Base-by-base conservation (phyloP, 2,888 invertebrate genomes). In the Ophion obscuratus region DNA sequence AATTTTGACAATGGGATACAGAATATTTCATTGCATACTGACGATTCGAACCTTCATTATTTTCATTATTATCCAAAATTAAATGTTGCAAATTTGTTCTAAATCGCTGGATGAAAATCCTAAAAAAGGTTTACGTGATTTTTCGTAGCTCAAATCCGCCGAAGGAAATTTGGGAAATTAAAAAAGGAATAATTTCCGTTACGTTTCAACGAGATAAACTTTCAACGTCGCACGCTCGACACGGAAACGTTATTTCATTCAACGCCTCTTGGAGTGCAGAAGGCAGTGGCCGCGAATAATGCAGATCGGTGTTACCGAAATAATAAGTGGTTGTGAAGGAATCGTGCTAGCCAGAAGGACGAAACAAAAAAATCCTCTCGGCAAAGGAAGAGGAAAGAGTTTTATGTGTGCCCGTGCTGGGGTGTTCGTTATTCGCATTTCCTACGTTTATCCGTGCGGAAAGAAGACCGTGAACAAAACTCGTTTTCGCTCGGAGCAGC, bases 401-500 rank as follows among this genome's bases (percentile, higher is more conserved):
- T 53, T 62, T 67, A 53, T 31, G 24, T 17, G n/a, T n/a, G 17
- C 31, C 66, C 17, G 53, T 27, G 44, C 44, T 77, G 24, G 57
- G 20, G 27, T 36, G 24, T 67, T 77, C 57, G 24, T 59, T 77
- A 67, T 78, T 78, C 36, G 24, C 80, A 47, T 67, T 31, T 27
- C 40, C 24, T 44, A 17, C 61, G 61, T 61, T 36, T 61, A 31
- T 53, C 44, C 31, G 61, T 71, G 14, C 74, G 10, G 67, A 76
- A 76, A 47, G 66, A 76, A 68, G 71, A 83, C 80, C 79, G 67
- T 76, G 78, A 84, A 81, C 81, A 67, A 81, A 84, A 82, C 81
- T 82, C 71, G 86, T 86, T 86, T 86, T 82, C 78, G 81, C 77
- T 83, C 75, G 66, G 88, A 87, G 87, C n/a, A 61, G 57, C 84